phyloP scores from a whole-genome alignment of 2,113 vertebrate genomes.

The Pangasianodon gigas region DNA sequence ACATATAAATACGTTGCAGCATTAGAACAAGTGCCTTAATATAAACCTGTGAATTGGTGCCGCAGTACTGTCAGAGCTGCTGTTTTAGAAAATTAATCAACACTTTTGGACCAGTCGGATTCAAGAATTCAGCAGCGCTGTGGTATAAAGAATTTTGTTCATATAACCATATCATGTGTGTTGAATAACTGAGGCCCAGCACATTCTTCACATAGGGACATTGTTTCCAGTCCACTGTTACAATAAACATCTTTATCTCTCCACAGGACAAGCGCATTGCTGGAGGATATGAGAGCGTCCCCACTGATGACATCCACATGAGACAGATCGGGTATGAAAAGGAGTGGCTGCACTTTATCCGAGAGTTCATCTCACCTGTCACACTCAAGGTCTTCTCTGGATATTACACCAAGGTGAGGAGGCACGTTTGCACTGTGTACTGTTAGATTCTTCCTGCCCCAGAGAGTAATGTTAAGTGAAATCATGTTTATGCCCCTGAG shows the following conservation, averaged over 20 bases:
- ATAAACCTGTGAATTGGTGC: not conserved
- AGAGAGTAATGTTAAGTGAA: not conserved
- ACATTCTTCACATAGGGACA: not conserved
- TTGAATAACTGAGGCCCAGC: not conserved
- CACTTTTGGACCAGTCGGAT: not conserved
- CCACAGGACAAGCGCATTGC: constrained; percentile 89
- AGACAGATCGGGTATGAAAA: constrained; percentile 88
- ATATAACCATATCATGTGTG: not conserved
- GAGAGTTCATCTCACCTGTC: constrained; percentile 94
- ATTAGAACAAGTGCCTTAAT: not conserved
- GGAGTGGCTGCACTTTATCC: constrained; percentile 97
- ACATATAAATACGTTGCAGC: not conserved
- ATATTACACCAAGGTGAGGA: constrained; percentile 92
- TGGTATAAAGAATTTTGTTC: not conserved
- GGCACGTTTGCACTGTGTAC: not conserved
- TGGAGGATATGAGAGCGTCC: constrained; percentile 96
- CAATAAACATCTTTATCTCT: constrained; percentile 10
- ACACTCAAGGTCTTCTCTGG: constrained; percentile 95
- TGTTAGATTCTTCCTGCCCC: not conserved
- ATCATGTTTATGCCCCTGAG: constrained; percentile 12
- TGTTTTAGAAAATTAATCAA: not conserved
- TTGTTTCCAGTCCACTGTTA: not conserved
- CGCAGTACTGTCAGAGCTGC: not conserved
- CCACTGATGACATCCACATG: constrained; percentile 98
- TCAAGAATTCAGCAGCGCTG: not conserved